phyloP scores from a whole-genome alignment of 2,888 invertebrate species.

The Colletes collaris region DNA sequence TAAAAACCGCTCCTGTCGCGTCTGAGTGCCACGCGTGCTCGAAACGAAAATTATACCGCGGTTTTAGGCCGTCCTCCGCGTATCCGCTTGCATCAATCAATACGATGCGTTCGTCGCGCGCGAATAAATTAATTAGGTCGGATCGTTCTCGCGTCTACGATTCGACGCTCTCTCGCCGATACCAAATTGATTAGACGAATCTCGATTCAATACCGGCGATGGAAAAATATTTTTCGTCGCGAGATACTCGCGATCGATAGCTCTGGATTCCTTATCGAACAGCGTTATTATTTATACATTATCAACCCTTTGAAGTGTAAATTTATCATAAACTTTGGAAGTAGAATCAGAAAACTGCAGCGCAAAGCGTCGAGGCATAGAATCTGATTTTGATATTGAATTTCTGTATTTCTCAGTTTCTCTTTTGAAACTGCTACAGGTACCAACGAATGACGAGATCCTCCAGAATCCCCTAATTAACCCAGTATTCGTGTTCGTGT shows the following conservation, averaged over 20 bases:
- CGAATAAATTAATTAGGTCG: conserved; percentile 55
- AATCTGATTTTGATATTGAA: no score
- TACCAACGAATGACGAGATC: background rate
- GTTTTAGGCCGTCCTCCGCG: conserved; percentile 18
- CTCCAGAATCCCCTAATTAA: conserved; percentile 33
- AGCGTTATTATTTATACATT: no score
- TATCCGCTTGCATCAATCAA: conserved; percentile 47
- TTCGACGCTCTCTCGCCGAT: background rate
- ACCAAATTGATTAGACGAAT: conserved; percentile 14
- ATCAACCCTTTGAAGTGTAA: no score
- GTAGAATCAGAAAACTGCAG: no score
- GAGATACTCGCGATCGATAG: no score
- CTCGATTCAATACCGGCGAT: background rate
- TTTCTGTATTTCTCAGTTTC: no score
- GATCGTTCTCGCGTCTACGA: conserved; percentile 5
- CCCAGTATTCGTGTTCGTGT: conserved; percentile 6
- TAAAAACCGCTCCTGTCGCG: conserved; percentile 46
- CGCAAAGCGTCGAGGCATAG: no score
- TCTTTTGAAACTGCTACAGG: background rate
- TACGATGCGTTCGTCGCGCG: conserved; percentile 27
- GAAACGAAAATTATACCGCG: conserved; percentile 43
- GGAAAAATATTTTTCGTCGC: no score
- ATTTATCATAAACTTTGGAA: no score
- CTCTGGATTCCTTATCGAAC: no score
- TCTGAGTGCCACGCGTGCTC: conserved; percentile 33